phyloP scores from a whole-genome alignment of 2,888 invertebrate species.

The Nemotelus pantherinus region DNA sequence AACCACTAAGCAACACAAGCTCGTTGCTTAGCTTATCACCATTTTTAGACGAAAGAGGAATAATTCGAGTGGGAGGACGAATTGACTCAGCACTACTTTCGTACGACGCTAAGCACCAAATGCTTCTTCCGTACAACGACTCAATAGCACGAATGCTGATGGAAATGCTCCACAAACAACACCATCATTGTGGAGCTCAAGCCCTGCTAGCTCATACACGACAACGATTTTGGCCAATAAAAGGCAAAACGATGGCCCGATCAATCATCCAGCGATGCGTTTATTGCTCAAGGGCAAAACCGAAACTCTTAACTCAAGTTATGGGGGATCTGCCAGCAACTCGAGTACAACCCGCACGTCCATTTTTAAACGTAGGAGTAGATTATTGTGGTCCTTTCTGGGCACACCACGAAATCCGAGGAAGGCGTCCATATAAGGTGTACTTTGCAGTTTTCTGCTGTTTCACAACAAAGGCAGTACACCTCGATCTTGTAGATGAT shows the following conservation, averaged over 20 bases:
- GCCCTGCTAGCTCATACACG: background rate
- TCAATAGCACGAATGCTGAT: constrained; percentile 43
- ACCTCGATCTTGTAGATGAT: background rate
- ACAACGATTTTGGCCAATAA: background rate
- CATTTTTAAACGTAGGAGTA: no score
- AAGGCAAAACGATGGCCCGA: background rate
- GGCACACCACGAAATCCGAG: no score
- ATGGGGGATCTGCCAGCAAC: no score
- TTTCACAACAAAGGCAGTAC: background rate
- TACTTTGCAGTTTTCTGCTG: no score
- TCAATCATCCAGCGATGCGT: background rate
- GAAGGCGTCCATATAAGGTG: no score
- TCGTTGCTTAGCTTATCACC: constrained; percentile 1
- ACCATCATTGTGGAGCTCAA: background rate
- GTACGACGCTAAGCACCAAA: constrained; percentile 52
- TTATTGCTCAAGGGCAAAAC: background rate
- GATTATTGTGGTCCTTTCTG: no score
- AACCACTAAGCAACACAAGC: background rate
- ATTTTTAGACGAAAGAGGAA: constrained; percentile 43
- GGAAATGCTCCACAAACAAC: background rate
- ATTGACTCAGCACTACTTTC: constrained; percentile 4
- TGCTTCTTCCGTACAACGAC: constrained; percentile 52
- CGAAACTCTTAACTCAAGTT: no score
- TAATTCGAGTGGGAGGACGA: constrained; percentile 47
- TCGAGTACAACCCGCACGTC: no score